Base-by-base conservation (phyloP, 2,113 vertebrate genomes). In the Lycocorax pyrrhopterus region DNA sequence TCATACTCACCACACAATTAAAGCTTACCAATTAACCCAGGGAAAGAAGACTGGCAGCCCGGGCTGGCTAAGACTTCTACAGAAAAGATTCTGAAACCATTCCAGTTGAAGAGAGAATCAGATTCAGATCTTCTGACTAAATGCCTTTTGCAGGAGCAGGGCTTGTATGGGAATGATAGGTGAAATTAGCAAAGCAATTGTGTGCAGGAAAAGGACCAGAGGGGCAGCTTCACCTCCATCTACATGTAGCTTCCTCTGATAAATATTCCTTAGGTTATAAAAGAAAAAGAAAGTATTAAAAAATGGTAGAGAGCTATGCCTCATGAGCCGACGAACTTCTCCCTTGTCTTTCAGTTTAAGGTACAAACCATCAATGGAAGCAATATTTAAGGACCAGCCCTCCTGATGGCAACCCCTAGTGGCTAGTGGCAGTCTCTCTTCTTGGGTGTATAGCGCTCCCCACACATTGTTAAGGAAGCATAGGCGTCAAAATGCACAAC, bases 401-500 rank as follows among this genome's bases (percentile, higher is more conserved):
- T 84, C 10, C 22, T 53, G 20, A 46, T 33, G 10, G 20, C 11
- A 56, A 20, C 39, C 52, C 23, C 51, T 74, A 11, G 10, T 6
- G 27, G 11, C 12, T 23, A 26, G 8, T 9, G 7, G 6, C 8
- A 68, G 9, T 4, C 4, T 78, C 3, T 46, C 13, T 39, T 44
- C 21, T 33, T 4, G 0, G 2, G 1, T 32, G 7, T 47, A 2
- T 15, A 47, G 33, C 18, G 21, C 5, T 35, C 18, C 11, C 9
- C 55, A 30, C 1, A 0, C 7, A 12, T 39, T 37, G 13, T 35
- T 56, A 53, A 60, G 10, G 25, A 82, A 52, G 29, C 0, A 0
- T 7, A 56, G 29, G 18, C 29, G 26, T 32, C 22, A n/a, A 56
- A 56, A 85, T 41, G 7, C 23, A 33, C 4, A 47, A 17, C 3